A percentile compares a stretch with the other conserved stretches of the same genome.
Conservation (phyloP, 2,113 vertebrate species). For the Serilophus lunatus region DNA sequence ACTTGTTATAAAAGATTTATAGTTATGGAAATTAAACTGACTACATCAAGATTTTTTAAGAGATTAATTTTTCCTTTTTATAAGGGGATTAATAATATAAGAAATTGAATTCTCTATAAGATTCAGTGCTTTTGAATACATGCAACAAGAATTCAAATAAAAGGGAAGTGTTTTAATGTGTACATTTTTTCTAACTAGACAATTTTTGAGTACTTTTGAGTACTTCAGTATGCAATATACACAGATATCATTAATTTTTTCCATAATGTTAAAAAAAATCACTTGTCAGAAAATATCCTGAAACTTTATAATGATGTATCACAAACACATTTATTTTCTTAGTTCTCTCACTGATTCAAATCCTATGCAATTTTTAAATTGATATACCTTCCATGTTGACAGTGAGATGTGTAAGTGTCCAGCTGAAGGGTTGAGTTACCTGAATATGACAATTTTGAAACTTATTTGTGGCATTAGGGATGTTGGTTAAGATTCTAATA, state of each 20-base stretch:
- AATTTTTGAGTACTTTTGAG: neutral
- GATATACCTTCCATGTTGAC: neutral
- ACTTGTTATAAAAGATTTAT: constrained; percentile 50
- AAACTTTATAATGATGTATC: neutral
- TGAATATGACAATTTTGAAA: neutral
- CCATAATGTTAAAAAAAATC: neutral
- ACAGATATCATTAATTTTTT: neutral
- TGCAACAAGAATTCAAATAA: neutral
- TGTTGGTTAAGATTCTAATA: neutral
- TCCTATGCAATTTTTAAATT: neutral
- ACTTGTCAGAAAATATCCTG: neutral
- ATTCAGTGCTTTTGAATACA: neutral
- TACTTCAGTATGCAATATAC: neutral
- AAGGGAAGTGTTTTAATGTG: neutral
- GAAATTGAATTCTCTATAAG: constrained; percentile 27
- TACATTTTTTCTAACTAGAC: neutral
- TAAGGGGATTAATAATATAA: constrained; percentile 36
- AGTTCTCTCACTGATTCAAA: neutral
- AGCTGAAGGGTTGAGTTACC: neutral
- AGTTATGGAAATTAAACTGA: constrained; percentile 51
- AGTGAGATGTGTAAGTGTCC: neutral
- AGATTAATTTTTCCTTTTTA: constrained; percentile 31
- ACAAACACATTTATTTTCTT: neutral
- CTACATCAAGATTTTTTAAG: constrained; percentile 42
- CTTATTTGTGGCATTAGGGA: neutral